Evolutionary conservation across 2,113 vertebrate genomes (phyloP).

Genomic region (Acrocephalus arundinaceus): DNA sequence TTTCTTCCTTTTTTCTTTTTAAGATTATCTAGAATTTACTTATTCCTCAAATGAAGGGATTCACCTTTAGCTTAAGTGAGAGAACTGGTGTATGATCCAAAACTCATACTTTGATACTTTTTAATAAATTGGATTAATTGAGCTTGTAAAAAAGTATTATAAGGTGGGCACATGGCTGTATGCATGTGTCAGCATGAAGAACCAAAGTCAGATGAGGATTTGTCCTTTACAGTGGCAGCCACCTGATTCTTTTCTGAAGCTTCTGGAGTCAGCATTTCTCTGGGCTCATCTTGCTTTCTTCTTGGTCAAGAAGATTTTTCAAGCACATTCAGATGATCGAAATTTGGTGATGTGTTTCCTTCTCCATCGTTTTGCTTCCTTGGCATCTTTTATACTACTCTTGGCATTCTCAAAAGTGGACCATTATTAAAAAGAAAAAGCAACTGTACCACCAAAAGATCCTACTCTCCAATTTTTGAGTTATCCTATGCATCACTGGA

Average conservation of each 20-base stretch:
- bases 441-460: not conserved
- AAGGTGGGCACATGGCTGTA: not conserved
- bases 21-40: not conserved
- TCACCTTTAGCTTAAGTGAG: not conserved
- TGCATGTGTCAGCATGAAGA: not conserved
- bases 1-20: not conserved
- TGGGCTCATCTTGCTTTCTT: not conserved
- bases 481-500: conserved; percentile 18
- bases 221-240: not conserved
- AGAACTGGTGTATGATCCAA: not conserved
- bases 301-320: not conserved
- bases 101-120: not conserved
- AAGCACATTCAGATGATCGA: not conserved
- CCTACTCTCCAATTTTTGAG: not conserved
- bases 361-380: not conserved
- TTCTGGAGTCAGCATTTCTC: not conserved
- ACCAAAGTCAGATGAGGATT: not conserved
- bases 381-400: not conserved
- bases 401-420: not conserved
- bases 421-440: not conserved
- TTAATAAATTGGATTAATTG: not conserved
- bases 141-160: not conserved
- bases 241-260: not conserved
- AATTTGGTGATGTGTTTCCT: not conserved
- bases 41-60: not conserved